Evolutionary conservation across 1,140 invertebrate species (phyloP).

Genomic region (Procambarus virginalis): DNA sequence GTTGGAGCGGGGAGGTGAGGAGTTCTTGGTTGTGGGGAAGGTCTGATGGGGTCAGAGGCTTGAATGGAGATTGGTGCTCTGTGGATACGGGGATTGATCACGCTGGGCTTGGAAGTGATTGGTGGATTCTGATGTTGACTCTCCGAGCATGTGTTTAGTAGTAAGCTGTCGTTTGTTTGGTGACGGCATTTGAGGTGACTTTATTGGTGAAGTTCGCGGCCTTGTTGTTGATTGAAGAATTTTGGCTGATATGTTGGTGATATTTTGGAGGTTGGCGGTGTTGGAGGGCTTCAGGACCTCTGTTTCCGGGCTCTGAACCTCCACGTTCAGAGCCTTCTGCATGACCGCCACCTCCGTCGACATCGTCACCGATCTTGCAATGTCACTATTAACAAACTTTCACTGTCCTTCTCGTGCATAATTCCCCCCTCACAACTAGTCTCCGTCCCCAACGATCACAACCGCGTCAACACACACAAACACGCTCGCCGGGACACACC

Average conservation of each 20-base stretch:
- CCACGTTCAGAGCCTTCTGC: conserved; percentile 41
- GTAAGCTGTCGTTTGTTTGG: not conserved
- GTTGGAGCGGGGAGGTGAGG: not conserved
- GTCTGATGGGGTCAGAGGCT: conserved; percentile 54
- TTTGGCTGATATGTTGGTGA: not conserved
- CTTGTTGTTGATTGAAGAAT: conserved; percentile 10
- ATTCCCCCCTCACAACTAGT: not conserved
- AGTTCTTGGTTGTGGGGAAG: conserved; percentile 34
- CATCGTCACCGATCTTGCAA: not conserved
- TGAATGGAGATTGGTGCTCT: conserved; percentile 29
- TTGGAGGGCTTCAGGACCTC: conserved; percentile 60
- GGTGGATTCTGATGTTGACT: conserved; percentile 23
- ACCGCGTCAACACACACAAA: not conserved
- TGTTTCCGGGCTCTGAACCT: conserved; percentile 45
- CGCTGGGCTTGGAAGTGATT: not conserved
- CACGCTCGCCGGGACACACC: not conserved
- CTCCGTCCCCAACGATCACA: not conserved
- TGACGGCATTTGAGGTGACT: not conserved
- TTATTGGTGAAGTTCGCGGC: not conserved
- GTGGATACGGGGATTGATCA: conserved; percentile 7
- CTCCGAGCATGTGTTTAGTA: not conserved
- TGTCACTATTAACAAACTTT: not conserved
- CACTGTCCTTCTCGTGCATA: conserved; percentile 7
- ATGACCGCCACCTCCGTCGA: conserved; percentile 38
- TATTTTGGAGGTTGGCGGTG: conserved; percentile 45